A percentile compares a stretch with the other conserved stretches of the same genome.
These are phyloP conservation scores for Catharus bicknelli DNA, from an alignment of 2,113 vertebrate species.

Conservation along the genomic window DNA sequence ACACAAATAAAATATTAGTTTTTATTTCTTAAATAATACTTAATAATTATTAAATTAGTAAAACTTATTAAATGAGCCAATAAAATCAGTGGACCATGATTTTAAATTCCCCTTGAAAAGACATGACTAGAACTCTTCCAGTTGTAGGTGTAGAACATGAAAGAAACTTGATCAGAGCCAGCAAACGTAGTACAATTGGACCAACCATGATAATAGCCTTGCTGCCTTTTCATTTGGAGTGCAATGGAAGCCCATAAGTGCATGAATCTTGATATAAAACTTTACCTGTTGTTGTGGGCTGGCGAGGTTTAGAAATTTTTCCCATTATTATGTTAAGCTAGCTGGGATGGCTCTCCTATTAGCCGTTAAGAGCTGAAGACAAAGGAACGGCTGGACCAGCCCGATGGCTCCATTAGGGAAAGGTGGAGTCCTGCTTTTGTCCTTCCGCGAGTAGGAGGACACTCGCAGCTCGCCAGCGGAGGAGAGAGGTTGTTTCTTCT, in stretches of 20 bases:
- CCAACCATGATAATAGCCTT: neutral
- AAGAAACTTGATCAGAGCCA: neutral
- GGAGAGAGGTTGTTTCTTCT: too few species aligned
- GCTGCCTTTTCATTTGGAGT: neutral
- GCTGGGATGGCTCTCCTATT: too few species aligned
- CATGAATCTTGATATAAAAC: neutral
- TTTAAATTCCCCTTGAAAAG: neutral
- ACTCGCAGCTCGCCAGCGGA: too few species aligned
- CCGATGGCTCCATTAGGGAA: too few species aligned
- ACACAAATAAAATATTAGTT: neutral
- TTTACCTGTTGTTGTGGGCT: neutral
- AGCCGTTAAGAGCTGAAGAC: too few species aligned
- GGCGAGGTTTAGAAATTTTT: too few species aligned
- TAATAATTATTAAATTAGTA: neutral
- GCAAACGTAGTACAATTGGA: neutral
- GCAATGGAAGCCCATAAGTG: neutral
- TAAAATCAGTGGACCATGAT: neutral
- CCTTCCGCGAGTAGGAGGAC: too few species aligned
- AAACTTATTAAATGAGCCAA: neutral
- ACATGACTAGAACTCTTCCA: neutral
- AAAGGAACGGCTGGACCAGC: too few species aligned
- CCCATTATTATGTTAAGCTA: too few species aligned
- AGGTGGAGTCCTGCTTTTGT: too few species aligned
- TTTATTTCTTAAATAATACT: neutral
- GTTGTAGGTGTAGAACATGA: neutral